These are phyloP conservation scores for Drosophila mimetica DNA, from an alignment of 2,888 invertebrate species.

Conservation along the genomic window DNA sequence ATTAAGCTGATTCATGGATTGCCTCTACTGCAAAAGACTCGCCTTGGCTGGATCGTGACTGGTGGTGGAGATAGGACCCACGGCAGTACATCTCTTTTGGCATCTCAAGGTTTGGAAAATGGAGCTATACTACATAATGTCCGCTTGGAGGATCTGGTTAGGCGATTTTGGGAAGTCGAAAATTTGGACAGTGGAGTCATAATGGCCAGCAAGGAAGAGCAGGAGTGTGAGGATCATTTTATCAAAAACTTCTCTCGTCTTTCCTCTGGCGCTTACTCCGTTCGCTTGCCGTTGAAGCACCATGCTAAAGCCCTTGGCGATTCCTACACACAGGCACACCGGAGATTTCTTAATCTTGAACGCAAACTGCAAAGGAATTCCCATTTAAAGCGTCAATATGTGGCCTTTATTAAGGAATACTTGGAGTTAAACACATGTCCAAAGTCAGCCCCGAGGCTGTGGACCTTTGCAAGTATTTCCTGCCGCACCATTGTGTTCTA, in stretches of 20 bases:
- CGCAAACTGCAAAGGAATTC: too few relatives aligned
- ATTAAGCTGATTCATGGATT: too few relatives aligned
- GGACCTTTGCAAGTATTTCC: background rate
- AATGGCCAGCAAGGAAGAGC: background rate
- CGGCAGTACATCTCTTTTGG: too few relatives aligned
- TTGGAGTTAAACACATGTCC: background rate
- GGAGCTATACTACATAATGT: background rate
- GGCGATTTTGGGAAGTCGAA: background rate
- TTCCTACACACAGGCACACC: background rate
- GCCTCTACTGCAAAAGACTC: too few relatives aligned
- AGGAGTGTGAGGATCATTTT: too few relatives aligned
- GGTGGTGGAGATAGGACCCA: too few relatives aligned
- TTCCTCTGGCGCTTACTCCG: background rate
- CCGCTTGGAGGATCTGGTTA: background rate
- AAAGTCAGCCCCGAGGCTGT: background rate
- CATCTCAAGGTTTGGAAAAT: too few relatives aligned
- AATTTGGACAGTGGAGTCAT: background rate
- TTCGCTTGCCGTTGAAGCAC: background rate
- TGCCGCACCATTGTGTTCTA: constrained; percentile 2
- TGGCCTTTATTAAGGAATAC: too few relatives aligned
- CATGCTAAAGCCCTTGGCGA: too few relatives aligned
- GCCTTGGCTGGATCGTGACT: too few relatives aligned
- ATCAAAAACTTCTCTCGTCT: background rate
- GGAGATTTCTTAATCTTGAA: too few relatives aligned
- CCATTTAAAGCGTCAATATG: too few relatives aligned